Evolutionary conservation across 2,888 invertebrate genomes (phyloP).

Genomic region (Crocallis elinguaria): DNA sequence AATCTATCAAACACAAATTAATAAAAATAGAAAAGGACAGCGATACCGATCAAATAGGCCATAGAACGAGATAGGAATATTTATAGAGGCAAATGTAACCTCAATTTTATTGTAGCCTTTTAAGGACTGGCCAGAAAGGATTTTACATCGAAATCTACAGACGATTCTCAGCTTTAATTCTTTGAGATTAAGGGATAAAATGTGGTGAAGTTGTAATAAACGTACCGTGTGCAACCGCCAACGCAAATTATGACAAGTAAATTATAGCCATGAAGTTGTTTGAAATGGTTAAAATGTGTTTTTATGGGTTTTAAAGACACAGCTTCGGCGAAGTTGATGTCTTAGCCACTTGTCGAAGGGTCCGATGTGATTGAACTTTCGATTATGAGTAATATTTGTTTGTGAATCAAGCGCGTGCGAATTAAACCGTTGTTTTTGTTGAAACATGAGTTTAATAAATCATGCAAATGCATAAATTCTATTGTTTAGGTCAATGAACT

Average conservation of each 20-base stretch:
- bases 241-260: conserved; percentile 63
- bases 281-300: conserved; percentile 52
- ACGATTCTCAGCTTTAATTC: conserved; percentile 26
- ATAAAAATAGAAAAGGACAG: conserved; percentile 37
- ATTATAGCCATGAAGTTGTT: conserved; percentile 64
- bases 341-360: conserved; percentile 24
- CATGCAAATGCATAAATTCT: too few relatives aligned
- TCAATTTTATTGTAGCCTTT: conserved; percentile 69
- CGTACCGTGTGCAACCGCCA: conserved; percentile 70
- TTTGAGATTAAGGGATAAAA: conserved; percentile 33
- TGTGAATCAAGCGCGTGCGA: too few relatives aligned
- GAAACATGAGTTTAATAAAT: too few relatives aligned
- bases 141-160: conserved; percentile 40
- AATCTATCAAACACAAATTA: conserved; percentile 43
- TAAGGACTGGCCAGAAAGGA: conserved; percentile 61
- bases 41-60: conserved; percentile 29
- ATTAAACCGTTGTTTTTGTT: too few relatives aligned
- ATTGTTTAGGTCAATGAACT: too few relatives aligned
- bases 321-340: conserved; percentile 41
- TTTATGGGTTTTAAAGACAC: conserved; percentile 51
- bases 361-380: not conserved
- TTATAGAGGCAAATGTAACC: conserved; percentile 60
- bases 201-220: conserved; percentile 35
- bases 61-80: conserved; percentile 46
- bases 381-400: too few relatives aligned